Conservation (phyloP, 2,888 invertebrate species). For the Acheta domesticus region DNA sequence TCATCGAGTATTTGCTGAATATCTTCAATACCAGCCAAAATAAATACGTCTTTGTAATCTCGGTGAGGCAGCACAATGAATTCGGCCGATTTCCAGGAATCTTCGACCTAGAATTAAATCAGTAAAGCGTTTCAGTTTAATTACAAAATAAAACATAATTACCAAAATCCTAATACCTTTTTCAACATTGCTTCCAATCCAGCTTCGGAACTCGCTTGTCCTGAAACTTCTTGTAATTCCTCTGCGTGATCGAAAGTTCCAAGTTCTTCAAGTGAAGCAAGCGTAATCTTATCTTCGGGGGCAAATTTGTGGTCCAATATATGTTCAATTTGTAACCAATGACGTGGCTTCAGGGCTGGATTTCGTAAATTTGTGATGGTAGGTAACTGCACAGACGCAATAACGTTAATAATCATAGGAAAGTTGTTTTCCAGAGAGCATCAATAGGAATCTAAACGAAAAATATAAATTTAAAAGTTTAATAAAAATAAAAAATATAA, state of each 20-base stretch:
- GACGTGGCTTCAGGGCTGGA: slow-evolving; percentile 71
- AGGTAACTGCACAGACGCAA: slow-evolving; percentile 51
- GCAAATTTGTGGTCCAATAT: slow-evolving; percentile 70
- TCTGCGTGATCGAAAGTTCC: slow-evolving; percentile 71
- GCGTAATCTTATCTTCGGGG: slow-evolving; percentile 62
- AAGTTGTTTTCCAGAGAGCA: not conserved
- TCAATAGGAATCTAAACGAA: not conserved
- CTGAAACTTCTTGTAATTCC: slow-evolving; percentile 78
- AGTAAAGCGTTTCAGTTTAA: not conserved
- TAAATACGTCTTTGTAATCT: slow-evolving; percentile 77
- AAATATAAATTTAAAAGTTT: too few species aligned
- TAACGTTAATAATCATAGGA: too few species aligned
- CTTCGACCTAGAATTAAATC: slow-evolving; percentile 64
- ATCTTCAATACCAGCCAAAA: slow-evolving; percentile 81
- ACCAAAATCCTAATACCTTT: slow-evolving; percentile 53
- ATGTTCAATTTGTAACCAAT: slow-evolving; percentile 80
- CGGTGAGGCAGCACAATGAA: slow-evolving; percentile 74
- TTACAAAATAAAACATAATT: slow-evolving; percentile 19
- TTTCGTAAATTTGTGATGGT: slow-evolving; percentile 77
- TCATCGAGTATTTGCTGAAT: slow-evolving; percentile 79
- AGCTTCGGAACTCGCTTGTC: slow-evolving; percentile 84
- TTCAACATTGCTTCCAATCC: slow-evolving; percentile 75
- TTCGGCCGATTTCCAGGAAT: slow-evolving; percentile 76
- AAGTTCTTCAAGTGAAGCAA: slow-evolving; percentile 65
- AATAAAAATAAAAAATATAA: too few species aligned